Conservation (phyloP, 2,113 vertebrate species). For the Phalacrocorax brasilianus region DNA sequence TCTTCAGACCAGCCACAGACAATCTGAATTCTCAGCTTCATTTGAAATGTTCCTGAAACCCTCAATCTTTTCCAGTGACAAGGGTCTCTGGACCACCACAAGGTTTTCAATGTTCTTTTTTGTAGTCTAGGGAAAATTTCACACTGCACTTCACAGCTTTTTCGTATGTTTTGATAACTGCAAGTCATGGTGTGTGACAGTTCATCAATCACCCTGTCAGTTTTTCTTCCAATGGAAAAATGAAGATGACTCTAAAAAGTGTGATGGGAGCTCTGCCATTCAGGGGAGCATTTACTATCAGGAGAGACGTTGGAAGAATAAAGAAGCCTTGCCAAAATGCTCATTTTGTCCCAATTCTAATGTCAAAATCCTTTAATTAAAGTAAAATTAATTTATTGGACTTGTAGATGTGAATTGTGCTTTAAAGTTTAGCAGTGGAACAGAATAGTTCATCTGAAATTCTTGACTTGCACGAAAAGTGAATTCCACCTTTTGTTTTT, state of each 20-base stretch:
- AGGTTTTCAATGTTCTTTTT: background rate
- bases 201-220: background rate
- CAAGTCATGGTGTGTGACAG: background rate
- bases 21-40: background rate
- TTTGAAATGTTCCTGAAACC: background rate
- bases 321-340: background rate
- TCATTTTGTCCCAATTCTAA: background rate
- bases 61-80: slow-evolving; percentile 2
- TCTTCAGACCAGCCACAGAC: background rate
- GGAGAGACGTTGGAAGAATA: background rate
- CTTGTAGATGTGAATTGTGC: background rate
- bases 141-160: background rate
- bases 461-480: background rate
- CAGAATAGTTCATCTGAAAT: background rate
- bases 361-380: background rate
- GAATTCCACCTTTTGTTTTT: background rate
- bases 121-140: background rate
- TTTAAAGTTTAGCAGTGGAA: background rate
- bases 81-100: background rate
- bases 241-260: background rate
- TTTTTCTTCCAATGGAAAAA: slow-evolving; percentile 8
- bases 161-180: background rate
- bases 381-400: background rate
- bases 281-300: background rate
- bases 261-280: background rate